Percentiles rank a stretch among this genome's conserved stretches.
phyloP scores from a whole-genome alignment of 1,140 invertebrate genomes.

The Reticulitermes speratus region DNA sequence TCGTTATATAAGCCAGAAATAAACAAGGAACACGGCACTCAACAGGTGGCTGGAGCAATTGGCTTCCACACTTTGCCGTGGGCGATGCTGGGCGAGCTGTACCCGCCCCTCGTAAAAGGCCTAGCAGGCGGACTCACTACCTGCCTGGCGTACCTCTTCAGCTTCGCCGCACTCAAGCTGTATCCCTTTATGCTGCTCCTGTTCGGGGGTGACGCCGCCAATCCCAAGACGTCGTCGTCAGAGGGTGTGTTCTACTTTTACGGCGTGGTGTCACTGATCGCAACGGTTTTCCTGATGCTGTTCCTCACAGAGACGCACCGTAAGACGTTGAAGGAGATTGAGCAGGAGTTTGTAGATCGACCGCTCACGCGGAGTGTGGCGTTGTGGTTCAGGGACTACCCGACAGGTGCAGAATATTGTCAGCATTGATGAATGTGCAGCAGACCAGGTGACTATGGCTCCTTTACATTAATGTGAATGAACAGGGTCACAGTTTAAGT shows the following conservation, averaged over 20 bases:
- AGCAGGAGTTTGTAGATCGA: background rate
- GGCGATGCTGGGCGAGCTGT: constrained; percentile 74
- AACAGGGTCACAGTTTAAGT: too few relatives aligned
- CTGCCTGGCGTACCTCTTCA: constrained; percentile 65
- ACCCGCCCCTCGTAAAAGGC: constrained; percentile 64
- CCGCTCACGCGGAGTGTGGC: background rate
- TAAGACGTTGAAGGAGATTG: constrained; percentile 47
- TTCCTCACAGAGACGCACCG: constrained; percentile 81
- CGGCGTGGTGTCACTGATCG: constrained; percentile 61
- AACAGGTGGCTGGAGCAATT: constrained; percentile 51
- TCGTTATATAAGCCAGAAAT: too few relatives aligned
- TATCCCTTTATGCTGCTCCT: constrained; percentile 59
- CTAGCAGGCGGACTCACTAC: constrained; percentile 64
- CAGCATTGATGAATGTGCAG: too few relatives aligned
- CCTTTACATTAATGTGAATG: too few relatives aligned
- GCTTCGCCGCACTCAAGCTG: constrained; percentile 71
- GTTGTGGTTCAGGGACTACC: background rate
- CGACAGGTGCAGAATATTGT: too few relatives aligned
- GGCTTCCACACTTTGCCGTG: constrained; percentile 68
- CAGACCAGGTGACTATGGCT: too few relatives aligned
- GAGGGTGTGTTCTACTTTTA: constrained; percentile 71
- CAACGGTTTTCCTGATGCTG: constrained; percentile 64
- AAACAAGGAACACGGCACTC: constrained; percentile 36
- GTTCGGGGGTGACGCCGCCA: constrained; percentile 54
- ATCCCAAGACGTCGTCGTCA: constrained; percentile 37